These are phyloP conservation scores for Crotalus helleri DNA, from an alignment of 2,113 vertebrate genomes.

Conservation along the genomic window DNA sequence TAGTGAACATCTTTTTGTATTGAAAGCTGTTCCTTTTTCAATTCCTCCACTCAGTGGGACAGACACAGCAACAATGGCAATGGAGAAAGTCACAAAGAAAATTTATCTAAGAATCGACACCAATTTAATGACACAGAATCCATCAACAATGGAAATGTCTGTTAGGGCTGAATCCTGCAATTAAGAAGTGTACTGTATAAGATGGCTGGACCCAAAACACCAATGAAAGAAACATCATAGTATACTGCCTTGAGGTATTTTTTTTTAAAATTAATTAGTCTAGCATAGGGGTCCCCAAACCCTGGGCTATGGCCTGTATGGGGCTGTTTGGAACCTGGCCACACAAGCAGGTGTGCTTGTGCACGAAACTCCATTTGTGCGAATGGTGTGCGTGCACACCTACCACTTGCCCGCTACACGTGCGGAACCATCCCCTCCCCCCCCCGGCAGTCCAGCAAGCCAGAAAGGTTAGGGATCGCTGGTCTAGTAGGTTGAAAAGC, in stretches of 20 bases:
- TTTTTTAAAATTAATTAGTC: no score
- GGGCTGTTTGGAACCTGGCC: no score
- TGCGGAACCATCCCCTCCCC: no score
- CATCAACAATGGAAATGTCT: background rate
- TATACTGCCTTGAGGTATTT: background rate
- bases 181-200: background rate
- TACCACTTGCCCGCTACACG: background rate
- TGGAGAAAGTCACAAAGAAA: background rate
- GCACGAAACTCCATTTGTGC: no score
- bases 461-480: no score
- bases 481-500: background rate
- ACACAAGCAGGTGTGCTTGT: no score
- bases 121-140: background rate
- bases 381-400: no score
- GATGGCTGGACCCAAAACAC: background rate
- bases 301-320: no score
- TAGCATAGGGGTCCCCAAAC: no score
- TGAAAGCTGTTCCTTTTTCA: no score
- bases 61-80: background rate
- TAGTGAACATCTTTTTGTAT: background rate
- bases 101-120: background rate
- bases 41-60: background rate
- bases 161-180: no score
- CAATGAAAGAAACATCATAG: background rate
- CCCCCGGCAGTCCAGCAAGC: no score